Evolutionary conservation across 1,140 invertebrate genomes (phyloP).

Genomic region (Diuraphis noxia): DNA sequence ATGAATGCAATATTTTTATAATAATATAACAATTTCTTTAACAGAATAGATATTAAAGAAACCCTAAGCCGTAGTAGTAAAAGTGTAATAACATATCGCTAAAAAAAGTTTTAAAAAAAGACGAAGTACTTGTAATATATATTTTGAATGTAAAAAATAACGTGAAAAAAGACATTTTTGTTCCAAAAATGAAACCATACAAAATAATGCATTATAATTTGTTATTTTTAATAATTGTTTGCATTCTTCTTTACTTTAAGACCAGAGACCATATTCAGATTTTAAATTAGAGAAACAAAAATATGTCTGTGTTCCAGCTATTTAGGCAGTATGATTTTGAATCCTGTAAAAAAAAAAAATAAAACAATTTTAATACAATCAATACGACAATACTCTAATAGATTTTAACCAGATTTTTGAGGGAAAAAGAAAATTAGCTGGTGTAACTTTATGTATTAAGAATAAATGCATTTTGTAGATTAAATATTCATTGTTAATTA

Average conservation of each 20-base stretch:
- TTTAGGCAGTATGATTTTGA: constrained; percentile 23
- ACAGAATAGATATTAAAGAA: constrained; percentile 50
- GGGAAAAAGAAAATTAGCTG: neutral
- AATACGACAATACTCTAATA: neutral
- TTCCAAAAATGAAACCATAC: constrained; percentile 47
- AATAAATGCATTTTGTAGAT: neutral
- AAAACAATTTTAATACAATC: neutral
- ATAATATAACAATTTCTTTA: constrained; percentile 52
- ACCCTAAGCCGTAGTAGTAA: constrained; percentile 50
- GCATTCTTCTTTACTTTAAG: neutral
- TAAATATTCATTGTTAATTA: no score
- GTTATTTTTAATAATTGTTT: constrained; percentile 17
- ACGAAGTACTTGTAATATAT: constrained; percentile 43
- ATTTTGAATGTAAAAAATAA: constrained; percentile 49
- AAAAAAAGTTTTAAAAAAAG: constrained; percentile 36
- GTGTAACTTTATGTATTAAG: neutral
- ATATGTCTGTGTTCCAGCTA: constrained; percentile 23
- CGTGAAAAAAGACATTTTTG: constrained; percentile 43
- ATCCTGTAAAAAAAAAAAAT: constrained; percentile 38
- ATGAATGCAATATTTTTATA: constrained; percentile 43
- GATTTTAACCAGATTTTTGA: no score
- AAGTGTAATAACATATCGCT: constrained; percentile 47
- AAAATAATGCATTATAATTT: constrained; percentile 40
- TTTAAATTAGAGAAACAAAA: constrained; percentile 42
- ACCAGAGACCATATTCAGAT: neutral